A percentile compares a stretch with the other conserved stretches of the same genome.
phyloP scores from a whole-genome alignment of 2,113 vertebrate genomes.

The Lepisosteus oculatus region DNA sequence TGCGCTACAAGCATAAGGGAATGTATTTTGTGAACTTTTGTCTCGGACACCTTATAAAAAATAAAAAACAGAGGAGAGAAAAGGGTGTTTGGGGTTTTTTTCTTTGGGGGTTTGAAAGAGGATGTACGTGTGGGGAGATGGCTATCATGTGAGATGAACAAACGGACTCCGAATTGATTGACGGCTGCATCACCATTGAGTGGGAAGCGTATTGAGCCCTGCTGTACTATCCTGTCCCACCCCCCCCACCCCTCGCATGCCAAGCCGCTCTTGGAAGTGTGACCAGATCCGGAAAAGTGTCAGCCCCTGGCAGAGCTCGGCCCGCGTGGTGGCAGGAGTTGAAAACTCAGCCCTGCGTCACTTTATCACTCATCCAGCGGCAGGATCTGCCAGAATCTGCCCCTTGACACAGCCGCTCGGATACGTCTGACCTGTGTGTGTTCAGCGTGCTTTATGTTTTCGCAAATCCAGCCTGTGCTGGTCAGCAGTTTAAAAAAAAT shows the following conservation, averaged over 20 bases:
- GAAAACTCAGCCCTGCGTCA: constrained; percentile 45
- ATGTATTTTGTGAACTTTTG: constrained; percentile 77
- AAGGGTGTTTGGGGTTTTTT: constrained; percentile 21
- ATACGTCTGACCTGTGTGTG: constrained; percentile 47
- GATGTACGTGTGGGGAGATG: constrained; percentile 66
- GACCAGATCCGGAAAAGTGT: constrained; percentile 34
- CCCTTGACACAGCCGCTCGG: constrained; percentile 53
- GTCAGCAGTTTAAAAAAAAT: constrained; percentile 46
- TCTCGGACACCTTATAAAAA: constrained; percentile 84
- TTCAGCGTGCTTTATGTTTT: neutral
- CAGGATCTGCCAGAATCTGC: constrained; percentile 59
- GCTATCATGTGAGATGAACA: constrained; percentile 42
- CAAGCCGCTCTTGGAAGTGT: constrained; percentile 32
- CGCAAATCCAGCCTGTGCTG: neutral
- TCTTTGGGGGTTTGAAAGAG: constrained; percentile 49
- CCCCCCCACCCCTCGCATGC: constrained; percentile 31
- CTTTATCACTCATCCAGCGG: constrained; percentile 52
- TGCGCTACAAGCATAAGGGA: constrained; percentile 84
- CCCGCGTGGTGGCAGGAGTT: constrained; percentile 30
- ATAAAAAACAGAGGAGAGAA: constrained; percentile 44
- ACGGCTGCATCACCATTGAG: constrained; percentile 24
- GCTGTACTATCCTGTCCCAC: constrained; percentile 7
- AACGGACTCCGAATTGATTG: constrained; percentile 39
- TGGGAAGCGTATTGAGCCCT: constrained; percentile 47
- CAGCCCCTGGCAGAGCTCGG: constrained; percentile 29